Evolutionary conservation across 2,888 invertebrate genomes (phyloP), one percentile per base, ranked within the genome.

Genomic region (Pseudococcus longispinus): DNA sequence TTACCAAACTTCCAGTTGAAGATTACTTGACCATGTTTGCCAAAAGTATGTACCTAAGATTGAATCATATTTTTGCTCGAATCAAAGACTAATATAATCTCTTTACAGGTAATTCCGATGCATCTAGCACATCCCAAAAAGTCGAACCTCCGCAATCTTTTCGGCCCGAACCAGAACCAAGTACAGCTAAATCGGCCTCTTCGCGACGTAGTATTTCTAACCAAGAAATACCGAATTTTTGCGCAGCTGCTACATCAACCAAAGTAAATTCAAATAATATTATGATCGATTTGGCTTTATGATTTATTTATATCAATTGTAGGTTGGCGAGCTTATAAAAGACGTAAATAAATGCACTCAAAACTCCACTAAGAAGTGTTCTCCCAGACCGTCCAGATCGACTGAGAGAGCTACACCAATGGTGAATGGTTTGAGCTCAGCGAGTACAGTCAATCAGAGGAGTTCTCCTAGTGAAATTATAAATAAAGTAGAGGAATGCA

Each of bases 1-100:
- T 94, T 0, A 90, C 90, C 18, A 91, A 92, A 70, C 91, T 94
- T 1, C 90, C 92, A 44, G 95, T 94, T 90, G 90, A 89, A 0
- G 90, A 90, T 0, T 93, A 92, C 90, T 80, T 91, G 23, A 80
- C 77, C 2, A 42, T 37, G 20, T 94, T 42, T 42, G 37, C 20
- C 11, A 80, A 42, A 80, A 42, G 77, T 77, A 77, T 5, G 77
- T 37, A 37, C 37, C 37, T 37, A 37, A 5, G 9, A 8, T 37
- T 37, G 9, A 9, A 4, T 8, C 5, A 37, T 2, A 37, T 2
- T 4, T 6, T 4, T 6, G n/a, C 8, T 6, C 4, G 37, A 37
- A 37, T 37, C 9, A 1, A 2, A 37, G 5, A 37, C 9, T 37
- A 4, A 65, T 3, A 26, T 65, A 13, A 20, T 26, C 65, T 65